Percentiles rank a stretch among this genome's conserved stretches.
Conservation (phyloP, 2,888 invertebrate species). For the Sesia apiformis region DNA sequence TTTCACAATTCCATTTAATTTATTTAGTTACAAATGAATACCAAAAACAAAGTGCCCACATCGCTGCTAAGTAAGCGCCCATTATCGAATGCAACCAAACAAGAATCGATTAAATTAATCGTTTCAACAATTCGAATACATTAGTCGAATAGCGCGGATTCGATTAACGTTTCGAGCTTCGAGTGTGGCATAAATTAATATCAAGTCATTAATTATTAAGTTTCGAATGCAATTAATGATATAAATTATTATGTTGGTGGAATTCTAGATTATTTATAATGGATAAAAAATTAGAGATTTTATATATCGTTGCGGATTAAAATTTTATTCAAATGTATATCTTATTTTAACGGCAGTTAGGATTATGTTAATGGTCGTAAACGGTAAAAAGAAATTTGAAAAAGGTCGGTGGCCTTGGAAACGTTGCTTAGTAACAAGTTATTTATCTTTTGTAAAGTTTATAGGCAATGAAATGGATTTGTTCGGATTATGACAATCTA, state of each 20-base stretch:
- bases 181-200: conserved; percentile 22
- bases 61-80: no score
- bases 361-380: not conserved
- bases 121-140: conserved; percentile 17
- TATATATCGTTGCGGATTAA: conserved; percentile 10
- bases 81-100: conserved; percentile 3
- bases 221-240: conserved; percentile 32
- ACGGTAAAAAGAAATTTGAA: conserved; percentile 2
- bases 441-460: conserved; percentile 25
- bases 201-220: conserved; percentile 21
- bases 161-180: conserved; percentile 13
- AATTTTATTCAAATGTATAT: conserved; percentile 12
- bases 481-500: conserved; percentile 23
- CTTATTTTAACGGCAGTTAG: conserved; percentile 5
- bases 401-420: conserved; percentile 22
- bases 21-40: no score
- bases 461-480: conserved; percentile 14
- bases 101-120: conserved; percentile 19
- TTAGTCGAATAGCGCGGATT: conserved; percentile 10
- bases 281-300: not conserved
- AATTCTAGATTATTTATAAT: conserved; percentile 26
- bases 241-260: conserved; percentile 29
- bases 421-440: conserved; percentile 28
- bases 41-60: no score
- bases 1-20: no score